A percentile compares a stretch with the other conserved stretches of the same genome.
Conservation (phyloP, 2,888 invertebrate genomes). For the Agrochola circellaris region DNA sequence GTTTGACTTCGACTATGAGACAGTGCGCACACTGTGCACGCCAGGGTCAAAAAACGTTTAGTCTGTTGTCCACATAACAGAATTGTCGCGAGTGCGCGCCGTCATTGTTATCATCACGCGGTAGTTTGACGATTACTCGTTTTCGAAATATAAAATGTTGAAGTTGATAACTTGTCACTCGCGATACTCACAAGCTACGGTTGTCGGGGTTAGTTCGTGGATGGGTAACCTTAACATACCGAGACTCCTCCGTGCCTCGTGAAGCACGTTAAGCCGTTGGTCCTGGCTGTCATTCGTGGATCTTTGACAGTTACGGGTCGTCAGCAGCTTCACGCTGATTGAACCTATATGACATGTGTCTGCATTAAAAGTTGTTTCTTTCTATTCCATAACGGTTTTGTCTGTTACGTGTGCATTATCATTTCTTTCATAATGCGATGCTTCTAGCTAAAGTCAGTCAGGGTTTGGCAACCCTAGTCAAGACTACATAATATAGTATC, state of each 20-base stretch:
- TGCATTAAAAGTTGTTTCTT: too few species aligned
- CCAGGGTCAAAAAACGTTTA: not conserved
- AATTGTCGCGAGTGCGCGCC: not conserved
- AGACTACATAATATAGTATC: too few species aligned
- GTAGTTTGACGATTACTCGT: not conserved
- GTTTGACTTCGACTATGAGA: not conserved
- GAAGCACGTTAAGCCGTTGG: too few species aligned
- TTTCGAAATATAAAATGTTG: not conserved
- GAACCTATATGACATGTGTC: too few species aligned
- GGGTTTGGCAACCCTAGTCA: too few species aligned
- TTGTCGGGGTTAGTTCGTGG: too few species aligned
- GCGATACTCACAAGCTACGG: too few species aligned
- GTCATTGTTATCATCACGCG: not conserved
- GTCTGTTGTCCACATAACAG: not conserved
- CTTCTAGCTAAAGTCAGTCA: not conserved
- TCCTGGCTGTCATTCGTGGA: too few species aligned
- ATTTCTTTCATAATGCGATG: not conserved
- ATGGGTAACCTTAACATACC: too few species aligned
- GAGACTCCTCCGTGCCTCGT: too few species aligned
- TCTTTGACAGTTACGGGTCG: too few species aligned
- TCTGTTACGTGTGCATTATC: not conserved
- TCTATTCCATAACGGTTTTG: not conserved
- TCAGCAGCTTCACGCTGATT: too few species aligned
- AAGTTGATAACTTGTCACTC: not conserved
- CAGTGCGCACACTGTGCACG: not conserved